These are phyloP conservation scores for Genyomyrus donnyi DNA, from an alignment of 2,113 vertebrate species.

Conservation along the genomic window DNA sequence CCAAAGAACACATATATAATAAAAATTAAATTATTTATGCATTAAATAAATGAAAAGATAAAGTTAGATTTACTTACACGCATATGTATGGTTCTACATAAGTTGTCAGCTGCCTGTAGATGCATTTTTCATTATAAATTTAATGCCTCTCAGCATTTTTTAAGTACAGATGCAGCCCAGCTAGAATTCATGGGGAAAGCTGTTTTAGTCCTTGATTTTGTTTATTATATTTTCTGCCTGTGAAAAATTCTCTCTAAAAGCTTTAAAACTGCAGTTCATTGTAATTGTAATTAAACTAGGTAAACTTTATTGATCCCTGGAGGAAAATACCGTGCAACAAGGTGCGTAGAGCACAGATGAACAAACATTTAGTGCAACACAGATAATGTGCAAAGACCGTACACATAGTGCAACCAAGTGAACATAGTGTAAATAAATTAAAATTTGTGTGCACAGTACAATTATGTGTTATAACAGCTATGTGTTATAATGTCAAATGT, in stretches of 20 bases:
- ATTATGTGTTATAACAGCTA: not conserved
- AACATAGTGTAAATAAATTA: not conserved
- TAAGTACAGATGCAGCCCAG: not conserved
- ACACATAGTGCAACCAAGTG: not conserved
- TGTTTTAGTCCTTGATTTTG: not conserved
- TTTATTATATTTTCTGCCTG: not conserved
- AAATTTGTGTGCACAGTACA: not conserved
- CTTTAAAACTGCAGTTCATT: not conserved
- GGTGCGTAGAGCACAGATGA: not conserved
- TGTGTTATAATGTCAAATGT: not conserved
- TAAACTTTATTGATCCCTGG: not conserved
- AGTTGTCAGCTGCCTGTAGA: not conserved
- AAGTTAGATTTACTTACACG: not conserved
- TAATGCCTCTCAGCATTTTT: not conserved
- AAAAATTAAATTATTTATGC: too few species aligned
- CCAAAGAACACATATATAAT: not conserved
- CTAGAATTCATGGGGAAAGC: not conserved
- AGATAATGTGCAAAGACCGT: not conserved
- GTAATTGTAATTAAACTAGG: not conserved
- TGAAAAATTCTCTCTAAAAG: not conserved
- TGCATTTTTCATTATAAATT: not conserved
- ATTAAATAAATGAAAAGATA: too few species aligned
- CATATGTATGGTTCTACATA: not conserved
- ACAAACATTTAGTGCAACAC: not conserved
- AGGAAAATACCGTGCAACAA: not conserved